Conservation (phyloP, 2,797 vertebrate species). For the Lepilemur septentrionalis region DNA sequence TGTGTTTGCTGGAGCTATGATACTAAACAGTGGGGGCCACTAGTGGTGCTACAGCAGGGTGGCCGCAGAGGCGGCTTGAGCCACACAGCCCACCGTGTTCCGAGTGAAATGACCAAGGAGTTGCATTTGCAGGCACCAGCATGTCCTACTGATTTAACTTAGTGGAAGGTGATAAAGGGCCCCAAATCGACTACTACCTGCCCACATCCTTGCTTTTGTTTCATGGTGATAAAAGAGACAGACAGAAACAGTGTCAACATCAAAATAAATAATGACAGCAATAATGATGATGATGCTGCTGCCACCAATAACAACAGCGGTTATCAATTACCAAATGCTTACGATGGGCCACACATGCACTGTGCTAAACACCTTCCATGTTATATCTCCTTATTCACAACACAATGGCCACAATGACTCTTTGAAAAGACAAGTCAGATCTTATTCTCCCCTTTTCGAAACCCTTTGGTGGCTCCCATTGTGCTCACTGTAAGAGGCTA, state of each 20-base stretch:
- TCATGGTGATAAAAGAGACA: neutral
- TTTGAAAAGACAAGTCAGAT: neutral
- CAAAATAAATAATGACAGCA: neutral
- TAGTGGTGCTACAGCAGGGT: neutral
- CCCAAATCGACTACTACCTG: neutral
- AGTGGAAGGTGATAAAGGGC: neutral
- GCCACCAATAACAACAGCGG: neutral
- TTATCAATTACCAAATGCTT: neutral
- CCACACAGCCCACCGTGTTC: neutral
- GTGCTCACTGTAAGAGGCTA: neutral
- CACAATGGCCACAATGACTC: neutral
- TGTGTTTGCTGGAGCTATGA: neutral
- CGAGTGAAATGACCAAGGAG: neutral
- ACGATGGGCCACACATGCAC: fast-evolving
- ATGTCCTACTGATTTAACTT: neutral
- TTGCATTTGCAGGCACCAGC: neutral
- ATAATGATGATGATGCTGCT: neutral
- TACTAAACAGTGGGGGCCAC: neutral
- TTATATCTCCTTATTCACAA: neutral
- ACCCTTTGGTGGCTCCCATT: neutral
- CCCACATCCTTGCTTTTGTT: neutral
- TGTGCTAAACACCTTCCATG: neutral
- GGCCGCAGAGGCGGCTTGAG: fast-evolving
- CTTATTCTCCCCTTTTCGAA: neutral
- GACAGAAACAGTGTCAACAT: neutral